These are phyloP conservation scores for Manduca sexta DNA, from an alignment of 1,140 invertebrate species.

Conservation along the genomic window DNA sequence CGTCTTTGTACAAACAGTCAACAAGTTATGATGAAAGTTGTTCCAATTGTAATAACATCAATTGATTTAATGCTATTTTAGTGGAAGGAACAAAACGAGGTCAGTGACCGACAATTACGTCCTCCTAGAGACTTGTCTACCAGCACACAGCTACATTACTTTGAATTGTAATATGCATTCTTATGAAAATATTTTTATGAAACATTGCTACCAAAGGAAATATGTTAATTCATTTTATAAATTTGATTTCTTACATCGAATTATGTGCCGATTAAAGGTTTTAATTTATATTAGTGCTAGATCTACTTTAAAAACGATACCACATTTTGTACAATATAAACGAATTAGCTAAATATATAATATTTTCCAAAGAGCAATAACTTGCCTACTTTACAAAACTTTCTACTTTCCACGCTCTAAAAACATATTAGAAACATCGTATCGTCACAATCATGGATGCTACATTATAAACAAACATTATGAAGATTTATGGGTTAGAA, in stretches of 20 bases:
- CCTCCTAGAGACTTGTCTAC: conserved; percentile 55
- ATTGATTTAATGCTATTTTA: conserved; percentile 71
- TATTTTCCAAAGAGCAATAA: conserved; percentile 54
- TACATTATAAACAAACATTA: conserved; percentile 46
- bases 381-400: conserved; percentile 65
- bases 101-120: conserved; percentile 69
- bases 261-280: too few species aligned
- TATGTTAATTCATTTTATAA: too few species aligned
- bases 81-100: conserved; percentile 64
- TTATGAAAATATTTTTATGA: conserved; percentile 1
- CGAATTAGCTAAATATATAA: conserved; percentile 13
- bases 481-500: conserved; percentile 35
- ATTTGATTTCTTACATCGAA: too few species aligned
- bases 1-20: neutral
- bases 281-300: too few species aligned
- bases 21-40: conserved; percentile 50
- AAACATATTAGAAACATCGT: conserved; percentile 64
- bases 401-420: conserved; percentile 73
- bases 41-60: conserved; percentile 70
- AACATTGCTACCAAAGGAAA: too few species aligned
- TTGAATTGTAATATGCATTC: conserved; percentile 1
- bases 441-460: conserved; percentile 55
- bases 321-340: conserved; percentile 9
- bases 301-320: neutral
- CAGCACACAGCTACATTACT: neutral